Percentiles rank a stretch among this genome's conserved stretches.
Evolutionary conservation across 1,140 invertebrate genomes (phyloP).

Genomic region (Platorchestia sp.): DNA sequence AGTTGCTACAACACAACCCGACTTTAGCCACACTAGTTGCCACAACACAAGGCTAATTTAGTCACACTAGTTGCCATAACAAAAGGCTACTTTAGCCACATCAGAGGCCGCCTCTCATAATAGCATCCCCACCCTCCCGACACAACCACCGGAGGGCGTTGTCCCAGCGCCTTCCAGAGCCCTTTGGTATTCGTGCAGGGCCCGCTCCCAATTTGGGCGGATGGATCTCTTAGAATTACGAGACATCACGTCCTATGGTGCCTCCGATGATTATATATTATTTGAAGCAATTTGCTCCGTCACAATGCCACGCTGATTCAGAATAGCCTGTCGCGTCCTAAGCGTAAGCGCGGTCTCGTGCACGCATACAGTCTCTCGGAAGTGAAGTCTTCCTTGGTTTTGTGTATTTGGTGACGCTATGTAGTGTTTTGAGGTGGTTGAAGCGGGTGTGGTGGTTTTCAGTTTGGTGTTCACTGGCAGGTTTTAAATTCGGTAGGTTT

Average conservation of each 20-base stretch:
- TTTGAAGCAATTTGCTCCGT: conserved; percentile 50
- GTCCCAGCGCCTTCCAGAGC: not conserved
- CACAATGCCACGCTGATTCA: conserved; percentile 47
- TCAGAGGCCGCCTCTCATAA: too few relatives aligned
- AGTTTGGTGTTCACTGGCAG: too few relatives aligned
- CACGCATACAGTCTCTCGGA: not conserved
- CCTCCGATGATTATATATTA: conserved; percentile 53
- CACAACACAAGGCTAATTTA: too few relatives aligned
- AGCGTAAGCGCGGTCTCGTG: not conserved
- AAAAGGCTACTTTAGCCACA: too few relatives aligned
- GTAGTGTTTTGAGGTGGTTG: not conserved
- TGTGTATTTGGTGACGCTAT: not conserved
- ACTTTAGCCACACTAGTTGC: not conserved
- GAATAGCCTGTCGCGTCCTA: not conserved
- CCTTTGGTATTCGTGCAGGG: conserved; percentile 15
- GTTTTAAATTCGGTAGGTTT: too few relatives aligned
- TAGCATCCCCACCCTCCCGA: not conserved
- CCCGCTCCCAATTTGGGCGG: conserved; percentile 16
- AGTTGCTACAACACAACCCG: not conserved
- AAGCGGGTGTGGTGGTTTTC: not conserved
- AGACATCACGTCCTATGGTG: conserved; percentile 44
- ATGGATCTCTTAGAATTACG: conserved; percentile 53
- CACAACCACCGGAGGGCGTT: not conserved
- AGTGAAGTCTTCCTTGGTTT: not conserved
- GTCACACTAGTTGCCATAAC: not conserved